These are phyloP conservation scores for Drosophila quinaria DNA, from an alignment of 2,888 invertebrate species.

Conservation along the genomic window DNA sequence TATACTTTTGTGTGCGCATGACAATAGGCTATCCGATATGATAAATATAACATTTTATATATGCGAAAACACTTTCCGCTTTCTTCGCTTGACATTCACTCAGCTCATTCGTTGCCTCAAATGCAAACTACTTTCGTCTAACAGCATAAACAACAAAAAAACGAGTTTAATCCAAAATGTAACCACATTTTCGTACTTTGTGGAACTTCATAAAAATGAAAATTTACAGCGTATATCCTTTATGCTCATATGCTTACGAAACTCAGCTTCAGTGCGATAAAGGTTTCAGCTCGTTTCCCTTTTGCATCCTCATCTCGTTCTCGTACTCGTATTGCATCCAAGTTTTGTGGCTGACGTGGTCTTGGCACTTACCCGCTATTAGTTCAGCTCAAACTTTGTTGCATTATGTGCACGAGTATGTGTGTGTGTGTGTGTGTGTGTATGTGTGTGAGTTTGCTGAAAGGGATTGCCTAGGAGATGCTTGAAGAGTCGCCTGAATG, in stretches of 20 bases:
- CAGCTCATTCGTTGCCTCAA: conserved; percentile 19
- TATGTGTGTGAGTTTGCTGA: background rate
- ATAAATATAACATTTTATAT: conserved; percentile 18
- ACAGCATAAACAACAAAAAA: conserved; percentile 11
- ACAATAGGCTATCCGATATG: background rate
- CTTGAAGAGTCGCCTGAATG: conserved; percentile 58
- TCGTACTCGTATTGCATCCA: conserved; percentile 52
- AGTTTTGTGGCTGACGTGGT: conserved; percentile 69
- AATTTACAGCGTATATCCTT: conserved; percentile 80
- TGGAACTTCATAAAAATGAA: conserved; percentile 81
- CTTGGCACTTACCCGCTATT: conserved; percentile 37
- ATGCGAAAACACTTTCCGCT: conserved; percentile 38
- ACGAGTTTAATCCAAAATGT: conserved; percentile 74
- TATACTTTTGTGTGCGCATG: conserved; percentile 9
- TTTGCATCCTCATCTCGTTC: conserved; percentile 19
- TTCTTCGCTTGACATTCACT: conserved; percentile 32
- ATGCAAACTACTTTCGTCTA: conserved; percentile 26
- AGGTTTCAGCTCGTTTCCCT: conserved; percentile 60
- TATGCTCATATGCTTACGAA: conserved; percentile 70
- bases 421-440: background rate
- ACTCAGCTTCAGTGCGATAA: conserved; percentile 58
- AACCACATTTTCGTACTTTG: conserved; percentile 80
- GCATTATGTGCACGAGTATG: conserved; percentile 48
- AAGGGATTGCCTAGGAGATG: conserved; percentile 10
- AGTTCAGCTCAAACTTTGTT: conserved; percentile 63